A percentile compares a stretch with the other conserved stretches of the same genome.
phyloP scores from a whole-genome alignment of 2,888 invertebrate genomes.

The Cantharis nigra region DNA sequence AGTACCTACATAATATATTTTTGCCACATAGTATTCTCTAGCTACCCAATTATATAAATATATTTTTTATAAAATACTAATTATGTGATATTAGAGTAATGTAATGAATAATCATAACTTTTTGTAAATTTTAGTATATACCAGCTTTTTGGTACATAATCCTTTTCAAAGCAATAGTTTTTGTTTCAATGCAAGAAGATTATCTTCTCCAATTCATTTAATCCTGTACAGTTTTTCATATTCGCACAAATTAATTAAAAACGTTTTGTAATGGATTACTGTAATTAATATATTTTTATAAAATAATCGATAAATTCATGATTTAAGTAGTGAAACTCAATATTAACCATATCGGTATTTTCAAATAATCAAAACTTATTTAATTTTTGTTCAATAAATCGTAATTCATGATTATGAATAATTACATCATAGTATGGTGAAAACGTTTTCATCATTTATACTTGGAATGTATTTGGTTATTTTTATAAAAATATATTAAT shows the following conservation, averaged over 20 bases:
- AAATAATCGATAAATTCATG: neutral
- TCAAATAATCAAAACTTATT: no score
- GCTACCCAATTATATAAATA: neutral
- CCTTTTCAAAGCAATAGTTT: neutral
- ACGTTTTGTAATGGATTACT: neutral
- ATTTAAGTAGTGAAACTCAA: no score
- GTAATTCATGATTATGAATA: no score
- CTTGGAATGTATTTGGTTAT: neutral
- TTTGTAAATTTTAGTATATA: neutral
- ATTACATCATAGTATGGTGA: no score
- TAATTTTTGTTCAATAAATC: no score
- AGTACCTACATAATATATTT: no score
- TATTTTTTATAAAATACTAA: neutral
- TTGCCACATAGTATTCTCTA: neutral
- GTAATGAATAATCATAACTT: neutral
- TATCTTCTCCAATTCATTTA: neutral
- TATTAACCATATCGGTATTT: no score
- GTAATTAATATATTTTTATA: neutral
- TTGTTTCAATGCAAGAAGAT: neutral
- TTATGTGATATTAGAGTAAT: neutral
- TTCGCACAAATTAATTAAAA: neutral
- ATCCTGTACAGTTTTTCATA: neutral
- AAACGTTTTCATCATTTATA: no score
- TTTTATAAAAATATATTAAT: neutral
- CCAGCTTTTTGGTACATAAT: neutral